A percentile compares a stretch with the other conserved stretches of the same genome.
phyloP scores from a whole-genome alignment of 2,113 vertebrate species.

The Oryzias javanicus region DNA sequence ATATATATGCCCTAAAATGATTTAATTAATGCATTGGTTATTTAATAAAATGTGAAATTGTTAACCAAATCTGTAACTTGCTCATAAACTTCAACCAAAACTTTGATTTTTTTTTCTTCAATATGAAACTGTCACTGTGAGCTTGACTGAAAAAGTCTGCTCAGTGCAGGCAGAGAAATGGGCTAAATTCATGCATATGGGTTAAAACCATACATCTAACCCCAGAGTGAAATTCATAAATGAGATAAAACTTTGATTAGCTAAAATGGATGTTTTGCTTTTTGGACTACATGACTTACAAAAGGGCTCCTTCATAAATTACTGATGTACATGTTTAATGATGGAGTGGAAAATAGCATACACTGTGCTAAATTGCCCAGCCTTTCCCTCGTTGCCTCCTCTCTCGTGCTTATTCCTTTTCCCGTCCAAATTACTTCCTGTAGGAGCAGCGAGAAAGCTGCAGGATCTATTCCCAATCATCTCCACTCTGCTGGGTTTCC shows the following conservation, averaged over 20 bases:
- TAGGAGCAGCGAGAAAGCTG: constrained; percentile 22
- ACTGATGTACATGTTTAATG: constrained; percentile 46
- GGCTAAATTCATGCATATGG: neutral
- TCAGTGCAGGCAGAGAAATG: constrained; percentile 6
- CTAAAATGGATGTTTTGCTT: constrained; percentile 6
- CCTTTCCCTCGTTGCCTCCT: constrained; percentile 30
- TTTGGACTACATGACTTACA: constrained; percentile 5
- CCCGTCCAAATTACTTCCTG: constrained; percentile 43
- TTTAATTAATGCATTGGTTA: no score
- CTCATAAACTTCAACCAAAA: no score
- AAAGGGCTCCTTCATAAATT: constrained; percentile 34
- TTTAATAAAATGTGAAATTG: no score
- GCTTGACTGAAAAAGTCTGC: neutral
- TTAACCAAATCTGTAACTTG: no score
- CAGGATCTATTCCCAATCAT: constrained; percentile 23
- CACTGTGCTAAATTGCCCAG: constrained; percentile 39
- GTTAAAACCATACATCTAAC: constrained; percentile 1
- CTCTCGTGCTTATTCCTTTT: constrained; percentile 19
- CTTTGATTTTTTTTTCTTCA: no score
- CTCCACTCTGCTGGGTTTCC: constrained; percentile 21
- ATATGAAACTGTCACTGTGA: no score
- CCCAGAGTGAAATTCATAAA: neutral
- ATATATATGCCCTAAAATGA: no score
- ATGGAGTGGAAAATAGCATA: constrained; percentile 37
- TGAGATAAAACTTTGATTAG: neutral